A percentile compares a stretch with the other conserved stretches of the same genome.
phyloP scores from a whole-genome alignment of 64 coral and sea anemone genomes.

The Platygyra sinensis region DNA sequence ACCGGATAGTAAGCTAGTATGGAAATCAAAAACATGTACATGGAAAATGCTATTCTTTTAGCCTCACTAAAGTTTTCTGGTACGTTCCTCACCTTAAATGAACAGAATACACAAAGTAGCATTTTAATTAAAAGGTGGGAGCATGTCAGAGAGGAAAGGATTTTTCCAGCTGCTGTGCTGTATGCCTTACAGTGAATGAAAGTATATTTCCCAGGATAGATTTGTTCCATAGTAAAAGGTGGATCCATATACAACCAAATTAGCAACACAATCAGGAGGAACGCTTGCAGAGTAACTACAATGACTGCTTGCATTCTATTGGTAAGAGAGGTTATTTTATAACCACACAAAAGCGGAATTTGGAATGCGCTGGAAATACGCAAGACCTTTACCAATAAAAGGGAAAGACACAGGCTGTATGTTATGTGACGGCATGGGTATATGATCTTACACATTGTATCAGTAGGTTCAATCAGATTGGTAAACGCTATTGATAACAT shows the following conservation, averaged over 20 bases:
- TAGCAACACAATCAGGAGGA: neutral
- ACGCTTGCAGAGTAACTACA: neutral
- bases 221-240: neutral
- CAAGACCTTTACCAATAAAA: neutral
- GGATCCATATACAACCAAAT: slow-evolving; percentile 25
- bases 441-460: slow-evolving; percentile 20
- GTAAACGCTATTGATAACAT: slow-evolving; percentile 16
- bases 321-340: neutral
- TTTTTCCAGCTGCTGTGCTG: neutral
- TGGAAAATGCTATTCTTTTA: slow-evolving; percentile 35
- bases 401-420: neutral
- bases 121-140: neutral
- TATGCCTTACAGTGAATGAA: neutral
- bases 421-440: slow-evolving; percentile 5
- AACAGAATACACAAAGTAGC: slow-evolving; percentile 3
- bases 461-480: slow-evolving; percentile 34
- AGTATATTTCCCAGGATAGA: slow-evolving; percentile 2
- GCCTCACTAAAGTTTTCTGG: slow-evolving; percentile 57
- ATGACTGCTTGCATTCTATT: neutral
- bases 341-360: neutral
- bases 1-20: slow-evolving; percentile 38
- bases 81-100: slow-evolving; percentile 44
- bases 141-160: neutral
- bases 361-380: neutral
- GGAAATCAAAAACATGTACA: slow-evolving; percentile 49